These are phyloP conservation scores for Rhagologus leucostigma DNA, from an alignment of 2,113 vertebrate species.

Conservation along the genomic window DNA sequence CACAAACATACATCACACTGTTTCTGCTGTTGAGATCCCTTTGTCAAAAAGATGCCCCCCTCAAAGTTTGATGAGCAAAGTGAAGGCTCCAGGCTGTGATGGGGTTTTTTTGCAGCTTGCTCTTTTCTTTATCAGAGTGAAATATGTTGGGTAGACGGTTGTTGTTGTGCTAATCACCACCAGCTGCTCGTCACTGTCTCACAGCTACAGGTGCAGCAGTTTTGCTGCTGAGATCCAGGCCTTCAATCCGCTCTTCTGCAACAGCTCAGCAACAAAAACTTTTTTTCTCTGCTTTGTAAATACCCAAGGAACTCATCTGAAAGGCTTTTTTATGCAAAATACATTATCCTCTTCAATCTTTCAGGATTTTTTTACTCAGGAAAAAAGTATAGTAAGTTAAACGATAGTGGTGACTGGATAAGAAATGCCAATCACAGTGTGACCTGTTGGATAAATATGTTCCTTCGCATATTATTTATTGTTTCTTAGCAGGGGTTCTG, in stretches of 20 bases:
- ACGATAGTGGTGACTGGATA: not conserved
- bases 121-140: not conserved
- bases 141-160: not conserved
- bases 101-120: not conserved
- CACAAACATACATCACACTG: not conserved
- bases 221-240: not conserved
- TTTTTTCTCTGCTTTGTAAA: not conserved
- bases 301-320: not conserved
- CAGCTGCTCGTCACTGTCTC: conserved; percentile 4
- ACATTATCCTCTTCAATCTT: not conserved
- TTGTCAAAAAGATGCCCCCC: not conserved
- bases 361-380: not conserved
- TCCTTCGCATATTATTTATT: not conserved
- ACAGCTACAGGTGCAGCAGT: conserved; percentile 27
- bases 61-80: not conserved
- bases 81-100: not conserved
- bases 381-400: not conserved
- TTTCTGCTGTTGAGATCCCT: not conserved
- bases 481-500: not conserved
- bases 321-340: not conserved
- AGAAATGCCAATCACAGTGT: not conserved
- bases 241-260: not conserved
- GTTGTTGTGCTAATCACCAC: conserved; percentile 14
- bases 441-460: not conserved
- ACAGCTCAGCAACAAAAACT: not conserved